phyloP scores from a whole-genome alignment of 2,888 invertebrate species.

The Ctenicera cuprea region DNA sequence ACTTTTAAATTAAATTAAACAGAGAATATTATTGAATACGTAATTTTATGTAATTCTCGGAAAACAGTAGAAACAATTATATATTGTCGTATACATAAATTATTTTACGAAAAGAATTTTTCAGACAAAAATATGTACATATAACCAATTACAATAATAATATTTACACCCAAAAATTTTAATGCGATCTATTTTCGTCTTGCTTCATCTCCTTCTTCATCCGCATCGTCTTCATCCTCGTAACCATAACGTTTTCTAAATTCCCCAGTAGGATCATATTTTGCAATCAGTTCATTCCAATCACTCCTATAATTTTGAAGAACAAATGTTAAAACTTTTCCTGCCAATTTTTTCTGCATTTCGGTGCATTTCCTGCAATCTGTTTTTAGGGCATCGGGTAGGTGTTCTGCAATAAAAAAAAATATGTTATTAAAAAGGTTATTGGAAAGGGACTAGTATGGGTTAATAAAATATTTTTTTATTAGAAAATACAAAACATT shows the following conservation, averaged over 20 bases:
- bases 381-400: conserved; percentile 78
- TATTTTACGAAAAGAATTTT: too few relatives aligned
- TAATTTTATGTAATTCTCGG: too few relatives aligned
- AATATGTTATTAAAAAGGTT: conserved; percentile 18
- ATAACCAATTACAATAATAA: too few relatives aligned
- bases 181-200: conserved; percentile 4
- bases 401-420: conserved; percentile 68
- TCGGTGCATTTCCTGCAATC: conserved; percentile 79
- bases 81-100: too few relatives aligned
- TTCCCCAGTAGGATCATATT: conserved; percentile 77
- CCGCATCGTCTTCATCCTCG: conserved; percentile 50
- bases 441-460: too few relatives aligned
- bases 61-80: too few relatives aligned
- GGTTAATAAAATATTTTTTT: too few relatives aligned
- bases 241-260: conserved; percentile 64
- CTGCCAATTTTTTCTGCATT: conserved; percentile 77
- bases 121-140: too few relatives aligned
- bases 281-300: conserved; percentile 80
- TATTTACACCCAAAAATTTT: too few relatives aligned
- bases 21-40: too few relatives aligned
- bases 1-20: too few relatives aligned
- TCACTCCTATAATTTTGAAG: conserved; percentile 78
- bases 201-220: conserved; percentile 41
- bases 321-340: conserved; percentile 78
- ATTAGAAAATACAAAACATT: too few relatives aligned